Evolutionary conservation across 2,113 vertebrate species (phyloP).

Genomic region (Perognathus longimembris): DNA sequence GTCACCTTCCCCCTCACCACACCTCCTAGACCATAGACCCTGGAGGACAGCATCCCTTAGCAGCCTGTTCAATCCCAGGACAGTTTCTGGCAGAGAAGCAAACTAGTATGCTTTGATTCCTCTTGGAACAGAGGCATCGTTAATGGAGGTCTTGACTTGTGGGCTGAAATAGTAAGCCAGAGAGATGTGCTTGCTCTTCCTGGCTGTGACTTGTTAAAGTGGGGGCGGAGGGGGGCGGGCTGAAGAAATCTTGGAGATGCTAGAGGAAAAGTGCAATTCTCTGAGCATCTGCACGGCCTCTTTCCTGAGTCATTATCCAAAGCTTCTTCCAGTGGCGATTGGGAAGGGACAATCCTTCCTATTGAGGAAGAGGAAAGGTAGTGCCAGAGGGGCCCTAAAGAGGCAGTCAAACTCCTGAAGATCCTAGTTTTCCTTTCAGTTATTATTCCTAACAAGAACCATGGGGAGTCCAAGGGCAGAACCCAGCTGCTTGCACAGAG

Average conservation of each 20-base stretch:
- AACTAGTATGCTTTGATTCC: background rate
- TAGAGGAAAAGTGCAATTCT: too few species aligned
- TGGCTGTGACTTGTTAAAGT: conserved; percentile 22
- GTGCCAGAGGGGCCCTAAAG: background rate
- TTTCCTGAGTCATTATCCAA: background rate
- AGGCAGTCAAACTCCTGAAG: conserved; percentile 53
- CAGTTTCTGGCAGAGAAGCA: background rate
- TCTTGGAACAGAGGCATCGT: conserved; percentile 38
- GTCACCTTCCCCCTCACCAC: too few species aligned
- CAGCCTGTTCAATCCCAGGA: background rate
- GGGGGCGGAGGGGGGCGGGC: background rate
- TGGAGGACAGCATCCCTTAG: background rate
- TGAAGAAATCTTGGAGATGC: too few species aligned
- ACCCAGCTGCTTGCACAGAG: background rate
- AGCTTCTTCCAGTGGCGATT: background rate
- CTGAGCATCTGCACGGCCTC: background rate
- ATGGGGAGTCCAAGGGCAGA: background rate
- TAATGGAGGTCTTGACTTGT: conserved; percentile 54
- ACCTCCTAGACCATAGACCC: background rate
- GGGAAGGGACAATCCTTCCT: background rate
- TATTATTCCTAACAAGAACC: background rate
- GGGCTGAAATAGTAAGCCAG: background rate
- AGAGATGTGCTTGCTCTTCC: conserved; percentile 53
- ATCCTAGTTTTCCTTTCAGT: background rate
- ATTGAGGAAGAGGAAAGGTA: background rate